phyloP scores from a whole-genome alignment of 2,797 vertebrate species.

The Sebastes minor region DNA sequence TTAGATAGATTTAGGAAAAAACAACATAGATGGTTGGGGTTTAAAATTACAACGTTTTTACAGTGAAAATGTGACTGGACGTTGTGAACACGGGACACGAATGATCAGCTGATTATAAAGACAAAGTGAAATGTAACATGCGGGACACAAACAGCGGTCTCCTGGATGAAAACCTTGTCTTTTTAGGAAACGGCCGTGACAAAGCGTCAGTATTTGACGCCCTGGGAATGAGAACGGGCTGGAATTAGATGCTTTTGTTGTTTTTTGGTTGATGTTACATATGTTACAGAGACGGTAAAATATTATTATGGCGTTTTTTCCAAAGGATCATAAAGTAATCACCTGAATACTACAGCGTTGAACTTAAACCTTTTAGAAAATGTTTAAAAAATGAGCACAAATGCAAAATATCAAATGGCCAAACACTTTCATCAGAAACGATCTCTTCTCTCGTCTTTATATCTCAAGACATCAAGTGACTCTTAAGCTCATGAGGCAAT shows the following conservation, averaged over 20 bases:
- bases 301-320: background rate
- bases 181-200: accelerated
- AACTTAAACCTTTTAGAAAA: background rate
- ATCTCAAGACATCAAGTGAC: constrained; percentile 20
- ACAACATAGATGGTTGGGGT: too few relatives aligned
- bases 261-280: background rate
- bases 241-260: background rate
- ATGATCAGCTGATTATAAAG: too few relatives aligned
- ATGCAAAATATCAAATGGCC: background rate
- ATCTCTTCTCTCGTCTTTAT: background rate
- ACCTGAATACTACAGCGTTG: background rate
- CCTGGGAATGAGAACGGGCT: too few relatives aligned
- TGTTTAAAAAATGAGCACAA: background rate
- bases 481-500: constrained; percentile 1
- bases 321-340: background rate
- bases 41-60: too few relatives aligned
- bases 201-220: too few relatives aligned
- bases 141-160: too few relatives aligned
- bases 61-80: too few relatives aligned
- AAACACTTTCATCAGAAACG: background rate
- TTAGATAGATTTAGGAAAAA: too few relatives aligned
- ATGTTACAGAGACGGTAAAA: background rate
- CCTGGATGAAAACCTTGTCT: too few relatives aligned
- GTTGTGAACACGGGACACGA: too few relatives aligned
- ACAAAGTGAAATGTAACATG: too few relatives aligned